Evolutionary conservation across 2,113 vertebrate species (phyloP).

Genomic region (Brachyhypopomus gauderio): DNA sequence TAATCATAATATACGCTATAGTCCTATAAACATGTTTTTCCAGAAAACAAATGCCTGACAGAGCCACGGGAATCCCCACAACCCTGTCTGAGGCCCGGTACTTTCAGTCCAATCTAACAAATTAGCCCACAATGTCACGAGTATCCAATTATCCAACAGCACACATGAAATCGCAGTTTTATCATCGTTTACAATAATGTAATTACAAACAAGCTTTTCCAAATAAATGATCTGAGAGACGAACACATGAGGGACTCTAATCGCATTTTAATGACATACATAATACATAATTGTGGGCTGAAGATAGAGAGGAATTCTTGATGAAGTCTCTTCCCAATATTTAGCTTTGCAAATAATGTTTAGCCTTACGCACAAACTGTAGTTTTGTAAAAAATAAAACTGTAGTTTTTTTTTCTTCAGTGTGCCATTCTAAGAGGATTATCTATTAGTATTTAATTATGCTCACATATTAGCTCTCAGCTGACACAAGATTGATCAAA

Average conservation of each 20-base stretch:
- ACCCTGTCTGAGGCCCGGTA: constrained; percentile 12
- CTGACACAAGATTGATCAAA: constrained; percentile 68
- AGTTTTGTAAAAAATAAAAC: no score
- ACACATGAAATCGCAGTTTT: constrained; percentile 51
- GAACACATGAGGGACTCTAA: constrained; percentile 52
- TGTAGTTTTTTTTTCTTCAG: constrained; percentile 41
- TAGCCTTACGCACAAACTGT: no score
- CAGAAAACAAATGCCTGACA: constrained; percentile 12
- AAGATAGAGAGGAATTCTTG: constrained; percentile 50
- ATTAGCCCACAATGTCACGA: constrained; percentile 42
- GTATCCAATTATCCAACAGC: constrained; percentile 55
- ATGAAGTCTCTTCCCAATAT: constrained; percentile 51
- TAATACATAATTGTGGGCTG: constrained; percentile 50
- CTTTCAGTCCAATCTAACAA: constrained; percentile 50
- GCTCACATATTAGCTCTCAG: constrained; percentile 67
- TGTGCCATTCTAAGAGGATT: constrained; percentile 58
- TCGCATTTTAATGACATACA: constrained; percentile 55
- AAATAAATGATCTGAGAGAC: constrained; percentile 48
- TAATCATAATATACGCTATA: background rate
- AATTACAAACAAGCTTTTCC: constrained; percentile 54
- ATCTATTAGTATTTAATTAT: constrained; percentile 71
- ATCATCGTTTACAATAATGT: constrained; percentile 59
- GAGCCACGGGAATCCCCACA: background rate
- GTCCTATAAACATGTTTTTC: constrained; percentile 19
- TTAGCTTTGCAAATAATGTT: constrained; percentile 32